Evolutionary conservation across 2,113 vertebrate genomes (phyloP), one percentile per base, ranked within the genome.

Genomic region (Perca fluviatilis): DNA sequence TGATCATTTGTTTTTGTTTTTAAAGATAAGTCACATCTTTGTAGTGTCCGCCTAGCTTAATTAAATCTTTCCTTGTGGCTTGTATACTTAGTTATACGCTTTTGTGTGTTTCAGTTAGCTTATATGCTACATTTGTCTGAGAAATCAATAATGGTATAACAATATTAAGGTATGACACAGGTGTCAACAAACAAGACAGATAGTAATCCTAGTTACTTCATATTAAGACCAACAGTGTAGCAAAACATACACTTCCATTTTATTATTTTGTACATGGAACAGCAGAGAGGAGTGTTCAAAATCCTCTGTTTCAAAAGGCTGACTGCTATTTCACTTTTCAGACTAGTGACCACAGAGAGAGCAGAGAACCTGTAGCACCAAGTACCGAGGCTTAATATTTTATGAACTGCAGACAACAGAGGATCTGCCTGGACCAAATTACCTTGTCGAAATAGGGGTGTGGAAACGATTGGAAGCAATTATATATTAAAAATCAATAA

Each of bases 11-110:
- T 63, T 79, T 46, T 33, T 40, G 40, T 40, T 85, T 80, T 56
- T 77, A 74, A 89, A 54, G 63, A 62, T 57, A 77, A 68, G 57
- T 25, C n/a, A 30, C 14, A 10, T 62, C 54, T 76, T 84, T 86
- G 46, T 70, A 71, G 70, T 13, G 5, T 70, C 36, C 10, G 2
- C 18, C 46, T 16, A 14, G 23, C 36, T 43, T 70, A 53, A 77
- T 83, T 69, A 57, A 53, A 64, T 79, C 13, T 63, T 57, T 72
- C 68, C 16, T 84, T 54, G 9, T 74, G 15, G 57, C 54, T 74
- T 80, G 30, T 80, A 33, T 16, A 43, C 36, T 67, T 68, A 50
- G 25, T 33, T 40, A 40, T 10, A 9, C 40, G 5, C 40, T 2
- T 14, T 1, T 19, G 58, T 43, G 40, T 51, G 23, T 53, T 66